Base-by-base conservation (phyloP, 2,113 vertebrate genomes). In the Ailurus styani region DNA sequence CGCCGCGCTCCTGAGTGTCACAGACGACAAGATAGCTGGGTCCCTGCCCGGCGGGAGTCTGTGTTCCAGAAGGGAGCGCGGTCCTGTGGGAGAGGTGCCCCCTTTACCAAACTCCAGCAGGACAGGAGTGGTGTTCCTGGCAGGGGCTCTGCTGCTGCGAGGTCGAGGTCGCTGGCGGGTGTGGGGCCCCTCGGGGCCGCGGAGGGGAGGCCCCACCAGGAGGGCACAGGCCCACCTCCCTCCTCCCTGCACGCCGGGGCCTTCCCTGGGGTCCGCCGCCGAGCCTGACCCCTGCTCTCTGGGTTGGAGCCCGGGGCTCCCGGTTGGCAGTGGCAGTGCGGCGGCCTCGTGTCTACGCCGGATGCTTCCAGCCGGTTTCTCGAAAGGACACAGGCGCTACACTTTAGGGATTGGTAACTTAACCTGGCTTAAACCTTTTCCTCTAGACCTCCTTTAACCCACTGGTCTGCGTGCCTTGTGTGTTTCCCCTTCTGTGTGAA, bases 281-380 rank as follows among this genome's bases (percentile, higher is more conserved):
- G 0, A 13, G 27, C 31, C 64, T 66, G 64, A 31, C 31, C 31
- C 2, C 7, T 1, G 15, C 17, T 66, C 7, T 18, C 20, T 68
- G 68, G n/a, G 66, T 17, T 40, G 68, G 68, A 2, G n/a, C 23
- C 68, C 17, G 17, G 34, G 31, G 64, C 64, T 40, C 68, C 5
- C n/a, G 0, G 2, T 23, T 23, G 37, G 11, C 37, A n/a, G 21
- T 29, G 60, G 60, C 27, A 13, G 12, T 6, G 11, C 1, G 21
- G 70, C 37, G 6, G 70, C 21, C 37, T 25, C 5, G 37, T 42
- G 23, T 73, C 37, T 5, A 27, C 6, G 3, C 11, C 1, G 70
- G 11, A 27, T 73, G 21, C 37, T 13, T 23, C 23, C 5, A 21
- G 29, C 37, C 12, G 0, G 6, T 42, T 73, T 73, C 70, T 42